phyloP scores from a whole-genome alignment of 2,113 vertebrate species.

The Pseudonaja textilis region DNA sequence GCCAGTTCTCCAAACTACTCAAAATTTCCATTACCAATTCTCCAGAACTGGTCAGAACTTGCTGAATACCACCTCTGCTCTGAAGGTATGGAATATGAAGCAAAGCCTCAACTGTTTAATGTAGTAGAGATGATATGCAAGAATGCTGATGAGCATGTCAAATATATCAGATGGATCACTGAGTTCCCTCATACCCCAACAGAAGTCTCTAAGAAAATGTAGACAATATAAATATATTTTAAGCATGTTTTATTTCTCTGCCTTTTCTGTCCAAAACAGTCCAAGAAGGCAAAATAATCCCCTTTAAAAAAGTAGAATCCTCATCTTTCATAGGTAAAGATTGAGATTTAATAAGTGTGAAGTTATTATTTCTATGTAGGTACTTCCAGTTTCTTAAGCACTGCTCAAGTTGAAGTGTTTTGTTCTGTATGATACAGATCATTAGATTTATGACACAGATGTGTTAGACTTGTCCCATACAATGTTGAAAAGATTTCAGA shows the following conservation, averaged over 20 bases:
- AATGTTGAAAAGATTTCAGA: constrained; percentile 24
- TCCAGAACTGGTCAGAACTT: too few species aligned
- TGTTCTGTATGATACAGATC: neutral
- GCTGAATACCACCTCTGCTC: neutral
- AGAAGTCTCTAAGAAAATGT: neutral
- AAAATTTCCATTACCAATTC: too few species aligned
- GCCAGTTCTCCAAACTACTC: too few species aligned
- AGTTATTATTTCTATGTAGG: constrained; percentile 8
- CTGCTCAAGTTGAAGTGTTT: neutral
- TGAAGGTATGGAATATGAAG: neutral
- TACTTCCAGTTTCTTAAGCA: neutral
- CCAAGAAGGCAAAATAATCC: neutral
- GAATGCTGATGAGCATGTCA: fast-evolving
- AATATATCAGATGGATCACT: neutral
- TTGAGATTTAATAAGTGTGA: neutral
- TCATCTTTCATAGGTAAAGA: neutral
- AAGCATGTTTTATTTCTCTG: neutral
- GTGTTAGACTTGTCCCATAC: neutral
- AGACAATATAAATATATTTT: neutral
- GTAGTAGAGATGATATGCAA: neutral
- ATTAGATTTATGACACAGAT: neutral
- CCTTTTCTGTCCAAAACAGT: neutral
- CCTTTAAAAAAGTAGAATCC: neutral
- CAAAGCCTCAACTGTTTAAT: neutral
- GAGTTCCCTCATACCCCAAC: neutral